Conservation (phyloP, 2,797 vertebrate species). For the Lepilemur septentrionalis region DNA sequence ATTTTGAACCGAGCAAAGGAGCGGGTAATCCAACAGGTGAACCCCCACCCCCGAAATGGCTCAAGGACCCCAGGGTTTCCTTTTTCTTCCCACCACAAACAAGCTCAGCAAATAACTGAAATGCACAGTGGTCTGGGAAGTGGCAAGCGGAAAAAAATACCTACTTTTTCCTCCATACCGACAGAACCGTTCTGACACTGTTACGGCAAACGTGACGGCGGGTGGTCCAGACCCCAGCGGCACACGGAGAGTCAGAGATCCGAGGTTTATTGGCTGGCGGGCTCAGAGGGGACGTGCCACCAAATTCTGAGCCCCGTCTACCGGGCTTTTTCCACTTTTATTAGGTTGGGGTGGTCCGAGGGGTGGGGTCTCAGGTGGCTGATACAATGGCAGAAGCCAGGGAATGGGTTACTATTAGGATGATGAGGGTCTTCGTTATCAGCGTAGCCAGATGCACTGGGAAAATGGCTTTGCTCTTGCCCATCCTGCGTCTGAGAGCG, state of each 20-base stretch:
- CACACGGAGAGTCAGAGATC: too few relatives aligned
- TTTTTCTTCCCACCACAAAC: background rate
- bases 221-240: too few relatives aligned
- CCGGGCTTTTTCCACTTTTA: too few relatives aligned
- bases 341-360: too few relatives aligned
- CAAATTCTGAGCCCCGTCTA: too few relatives aligned
- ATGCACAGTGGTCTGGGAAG: background rate
- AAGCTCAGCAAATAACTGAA: background rate
- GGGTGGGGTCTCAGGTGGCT: too few relatives aligned
- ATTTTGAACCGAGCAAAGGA: background rate
- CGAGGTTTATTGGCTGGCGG: too few relatives aligned
- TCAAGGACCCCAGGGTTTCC: background rate
- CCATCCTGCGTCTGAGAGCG: background rate
- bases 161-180: background rate
- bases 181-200: background rate
- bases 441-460: background rate
- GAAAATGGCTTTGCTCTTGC: constrained; percentile 10
- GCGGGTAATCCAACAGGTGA: background rate
- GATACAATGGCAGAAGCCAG: too few relatives aligned
- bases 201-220: too few relatives aligned
- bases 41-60: background rate
- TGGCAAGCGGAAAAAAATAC: background rate
- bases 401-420: too few relatives aligned
- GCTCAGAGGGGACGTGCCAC: too few relatives aligned
- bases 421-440: too few relatives aligned